Evolutionary conservation across 2,797 vertebrate species (phyloP).

Genomic region (Mallotus villosus): DNA sequence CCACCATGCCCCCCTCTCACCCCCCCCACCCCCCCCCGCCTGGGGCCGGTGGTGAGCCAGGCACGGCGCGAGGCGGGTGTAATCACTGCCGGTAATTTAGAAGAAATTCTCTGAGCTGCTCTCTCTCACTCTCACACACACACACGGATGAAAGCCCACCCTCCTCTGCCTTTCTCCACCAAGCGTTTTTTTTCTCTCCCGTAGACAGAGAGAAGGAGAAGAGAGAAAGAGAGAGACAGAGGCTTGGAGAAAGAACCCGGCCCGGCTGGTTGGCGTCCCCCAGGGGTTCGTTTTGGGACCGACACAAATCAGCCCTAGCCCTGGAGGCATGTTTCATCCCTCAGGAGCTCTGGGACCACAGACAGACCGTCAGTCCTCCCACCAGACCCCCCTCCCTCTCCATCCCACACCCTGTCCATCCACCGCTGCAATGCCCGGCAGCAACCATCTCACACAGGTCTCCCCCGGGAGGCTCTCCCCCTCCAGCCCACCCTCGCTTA

Average conservation of each 20-base stretch:
- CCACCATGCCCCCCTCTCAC: no score
- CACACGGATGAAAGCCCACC: conserved; percentile 63
- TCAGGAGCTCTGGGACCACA: conserved; percentile 56
- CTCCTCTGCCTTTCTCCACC: conserved; percentile 35
- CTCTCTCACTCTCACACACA: background rate
- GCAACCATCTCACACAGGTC: conserved; percentile 58
- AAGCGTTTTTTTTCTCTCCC: conserved; percentile 11
- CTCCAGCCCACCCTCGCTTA: conserved; percentile 33
- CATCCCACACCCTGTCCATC: conserved; percentile 41
- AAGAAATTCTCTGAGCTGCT: conserved; percentile 69
- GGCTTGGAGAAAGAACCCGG: conserved; percentile 55
- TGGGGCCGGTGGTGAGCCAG: conserved; percentile 41
- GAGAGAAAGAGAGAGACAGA: conserved; percentile 48
- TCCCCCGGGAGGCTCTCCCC: conserved; percentile 59
- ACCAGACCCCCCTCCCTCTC: background rate
- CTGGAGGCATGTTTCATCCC: conserved; percentile 73
- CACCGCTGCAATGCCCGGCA: conserved; percentile 58
- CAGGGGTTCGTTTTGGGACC: conserved; percentile 65
- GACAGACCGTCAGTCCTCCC: conserved; percentile 30
- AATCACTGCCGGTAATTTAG: conserved; percentile 74
- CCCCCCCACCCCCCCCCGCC: background rate
- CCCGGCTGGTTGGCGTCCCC: conserved; percentile 62
- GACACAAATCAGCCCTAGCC: conserved; percentile 70
- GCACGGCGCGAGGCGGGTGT: conserved; percentile 52
- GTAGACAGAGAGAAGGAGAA: background rate